Percentiles rank a stretch among this genome's conserved stretches.
These are phyloP conservation scores for Amblyopsis hoosieri DNA, from an alignment of 2,797 vertebrate genomes.

Conservation along the genomic window DNA sequence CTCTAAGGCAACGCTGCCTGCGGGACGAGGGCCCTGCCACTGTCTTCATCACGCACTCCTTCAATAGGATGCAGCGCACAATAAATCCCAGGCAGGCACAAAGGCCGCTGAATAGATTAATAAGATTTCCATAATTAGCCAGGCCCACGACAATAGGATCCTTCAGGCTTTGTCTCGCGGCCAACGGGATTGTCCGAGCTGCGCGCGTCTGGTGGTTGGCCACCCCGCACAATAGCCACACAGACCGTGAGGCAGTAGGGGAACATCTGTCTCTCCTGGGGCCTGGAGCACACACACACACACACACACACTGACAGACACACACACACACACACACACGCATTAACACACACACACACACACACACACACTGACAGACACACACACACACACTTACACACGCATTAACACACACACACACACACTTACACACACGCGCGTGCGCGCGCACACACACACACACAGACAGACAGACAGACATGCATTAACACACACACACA, in stretches of 20 bases:
- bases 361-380: too few species aligned
- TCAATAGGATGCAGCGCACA: constrained; percentile 75
- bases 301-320: constrained; percentile 5
- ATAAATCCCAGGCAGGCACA: constrained; percentile 82
- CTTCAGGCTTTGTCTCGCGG: constrained; percentile 89
- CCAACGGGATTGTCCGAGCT: constrained; percentile 84
- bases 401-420: too few species aligned
- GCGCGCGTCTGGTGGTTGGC: constrained; percentile 80
- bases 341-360: too few species aligned
- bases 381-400: too few species aligned
- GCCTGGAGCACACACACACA: constrained; percentile 48
- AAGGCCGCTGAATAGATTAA: constrained; percentile 96
- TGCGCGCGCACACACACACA: too few species aligned
- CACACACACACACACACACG: neutral
- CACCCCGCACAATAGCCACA: constrained; percentile 70
- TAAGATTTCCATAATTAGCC: constrained; percentile 98
- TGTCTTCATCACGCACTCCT: constrained; percentile 64
- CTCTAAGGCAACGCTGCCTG: constrained; percentile 45
- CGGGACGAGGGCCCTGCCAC: constrained; percentile 44
- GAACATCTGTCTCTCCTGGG: constrained; percentile 82
- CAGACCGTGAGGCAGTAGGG: constrained; percentile 78
- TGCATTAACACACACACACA: too few species aligned
- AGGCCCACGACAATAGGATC: constrained; percentile 91
- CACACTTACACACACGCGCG: too few species aligned
- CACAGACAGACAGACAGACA: too few species aligned